These are phyloP conservation scores for Chelon labrosus DNA, from an alignment of 2,797 vertebrate genomes.

Conservation along the genomic window DNA sequence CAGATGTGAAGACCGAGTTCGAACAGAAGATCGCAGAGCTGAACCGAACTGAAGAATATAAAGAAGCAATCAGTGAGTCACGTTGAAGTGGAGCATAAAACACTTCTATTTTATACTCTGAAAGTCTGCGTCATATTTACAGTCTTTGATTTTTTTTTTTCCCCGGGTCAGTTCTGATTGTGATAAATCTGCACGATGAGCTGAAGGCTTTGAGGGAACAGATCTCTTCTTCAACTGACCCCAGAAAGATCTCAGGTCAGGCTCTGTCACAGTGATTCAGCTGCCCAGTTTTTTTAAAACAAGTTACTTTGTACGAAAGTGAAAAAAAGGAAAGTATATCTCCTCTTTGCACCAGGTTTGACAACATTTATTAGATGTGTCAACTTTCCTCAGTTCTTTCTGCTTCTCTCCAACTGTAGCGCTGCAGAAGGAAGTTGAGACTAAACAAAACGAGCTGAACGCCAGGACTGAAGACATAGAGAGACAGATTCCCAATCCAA, in stretches of 20 bases:
- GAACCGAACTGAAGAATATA: conserved; percentile 11
- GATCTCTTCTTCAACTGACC: conserved; percentile 18
- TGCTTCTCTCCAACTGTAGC: conserved; percentile 40
- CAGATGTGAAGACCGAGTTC: conserved; percentile 52
- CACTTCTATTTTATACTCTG: no score
- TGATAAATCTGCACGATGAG: conserved; percentile 48
- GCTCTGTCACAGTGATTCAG: not conserved
- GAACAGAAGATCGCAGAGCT: conserved; percentile 52
- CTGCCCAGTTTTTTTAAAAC: no score
- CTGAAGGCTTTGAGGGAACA: conserved; percentile 30
- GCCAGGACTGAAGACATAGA: conserved; percentile 37
- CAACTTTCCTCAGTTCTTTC: no score
- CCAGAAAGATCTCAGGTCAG: conserved; percentile 32
- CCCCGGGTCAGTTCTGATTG: conserved; percentile 42
- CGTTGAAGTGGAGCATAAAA: no score
- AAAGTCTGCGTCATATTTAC: not conserved
- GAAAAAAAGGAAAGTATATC: not conserved
- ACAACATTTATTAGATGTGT: no score
- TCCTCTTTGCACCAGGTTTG: not conserved
- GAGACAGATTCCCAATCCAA: conserved; percentile 4
- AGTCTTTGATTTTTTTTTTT: conserved; percentile 2
- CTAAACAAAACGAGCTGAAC: conserved; percentile 43
- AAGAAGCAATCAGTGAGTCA: conserved; percentile 52
- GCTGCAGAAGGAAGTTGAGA: conserved; percentile 39
- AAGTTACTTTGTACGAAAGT: no score